Base-by-base conservation (phyloP, 2,888 invertebrate genomes). In the Hyposoter dolosus region DNA sequence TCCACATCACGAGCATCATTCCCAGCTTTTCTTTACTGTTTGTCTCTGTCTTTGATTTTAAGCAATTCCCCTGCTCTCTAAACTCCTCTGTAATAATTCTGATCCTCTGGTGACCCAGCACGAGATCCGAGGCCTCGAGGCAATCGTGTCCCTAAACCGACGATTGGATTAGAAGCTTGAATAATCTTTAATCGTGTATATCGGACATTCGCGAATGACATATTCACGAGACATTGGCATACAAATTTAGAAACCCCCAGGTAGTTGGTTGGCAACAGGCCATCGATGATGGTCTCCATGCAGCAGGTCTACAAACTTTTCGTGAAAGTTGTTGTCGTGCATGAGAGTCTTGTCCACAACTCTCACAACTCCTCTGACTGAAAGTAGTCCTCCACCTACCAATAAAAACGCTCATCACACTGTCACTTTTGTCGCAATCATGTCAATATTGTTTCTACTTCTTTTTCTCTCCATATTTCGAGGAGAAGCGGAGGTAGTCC, bases 261-360 rank as follows among this genome's bases (percentile, higher is more conserved):
- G 23, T n/a, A 3, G 19, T 43, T 65, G 40, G 56, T 45, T 71
- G 32, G 19, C 63, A 66, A 35, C 43, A 50, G 35, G 43, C 72
- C 71, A 66, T 56, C 83, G 56, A 66, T 69, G 56, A 32, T 32
- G 50, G 45, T 23, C 35, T 50, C 60, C 32, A 32, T 68, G 35
- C 45, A 69, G 50, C 23, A 19, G 15, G 77, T 83, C 83, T 72
- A 72, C 72, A 35, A 72, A 66, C 60, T 78, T 83, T 78, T 35
- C 56, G 78, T 83, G 77, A 78, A 78, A 83, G 83, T 83, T 78
- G 71, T 77, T 35, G 83, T 78, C 72, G 77, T 45, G 72, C 72
- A 72, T 43, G 66, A 74, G 78, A 83, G 56, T 78, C 78, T 72
- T 66, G 65, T 71, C 60, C 43, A 43, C 53, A 47, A 66, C 83